Conservation (phyloP, 2,113 vertebrate species). For the Stegostoma tigrinum region DNA sequence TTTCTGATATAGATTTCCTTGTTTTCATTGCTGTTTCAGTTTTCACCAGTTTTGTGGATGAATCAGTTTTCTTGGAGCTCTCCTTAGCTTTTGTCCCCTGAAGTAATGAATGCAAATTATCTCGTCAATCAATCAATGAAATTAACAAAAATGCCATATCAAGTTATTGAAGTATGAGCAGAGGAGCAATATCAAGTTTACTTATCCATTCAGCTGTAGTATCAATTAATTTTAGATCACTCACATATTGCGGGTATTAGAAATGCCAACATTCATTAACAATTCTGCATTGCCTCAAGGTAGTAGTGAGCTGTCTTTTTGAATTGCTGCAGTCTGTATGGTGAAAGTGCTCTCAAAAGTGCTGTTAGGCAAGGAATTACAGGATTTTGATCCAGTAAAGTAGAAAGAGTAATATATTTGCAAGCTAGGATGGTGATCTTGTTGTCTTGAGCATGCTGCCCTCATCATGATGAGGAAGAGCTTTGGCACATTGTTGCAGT, state of each 20-base stretch:
- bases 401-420: background rate
- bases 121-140: background rate
- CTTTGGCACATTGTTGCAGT: background rate
- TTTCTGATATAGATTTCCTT: conserved; percentile 47
- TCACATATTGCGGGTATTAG: background rate
- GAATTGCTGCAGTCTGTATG: background rate
- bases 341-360: background rate
- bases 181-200: background rate
- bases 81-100: conserved; percentile 53
- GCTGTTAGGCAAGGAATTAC: background rate
- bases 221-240: background rate
- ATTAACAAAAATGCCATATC: background rate
- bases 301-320: background rate
- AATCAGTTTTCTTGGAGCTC: conserved; percentile 44
- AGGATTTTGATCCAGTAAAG: background rate
- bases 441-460: background rate
- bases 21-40: conserved; percentile 52
- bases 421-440: background rate
- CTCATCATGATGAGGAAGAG: background rate
- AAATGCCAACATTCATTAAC: background rate
- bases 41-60: conserved; percentile 53
- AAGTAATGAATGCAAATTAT: too few relatives aligned
- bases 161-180: background rate
- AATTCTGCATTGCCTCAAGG: background rate
- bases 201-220: background rate